phyloP scores from a whole-genome alignment of 2,113 vertebrate genomes.

The Dicentrarchus labrax region DNA sequence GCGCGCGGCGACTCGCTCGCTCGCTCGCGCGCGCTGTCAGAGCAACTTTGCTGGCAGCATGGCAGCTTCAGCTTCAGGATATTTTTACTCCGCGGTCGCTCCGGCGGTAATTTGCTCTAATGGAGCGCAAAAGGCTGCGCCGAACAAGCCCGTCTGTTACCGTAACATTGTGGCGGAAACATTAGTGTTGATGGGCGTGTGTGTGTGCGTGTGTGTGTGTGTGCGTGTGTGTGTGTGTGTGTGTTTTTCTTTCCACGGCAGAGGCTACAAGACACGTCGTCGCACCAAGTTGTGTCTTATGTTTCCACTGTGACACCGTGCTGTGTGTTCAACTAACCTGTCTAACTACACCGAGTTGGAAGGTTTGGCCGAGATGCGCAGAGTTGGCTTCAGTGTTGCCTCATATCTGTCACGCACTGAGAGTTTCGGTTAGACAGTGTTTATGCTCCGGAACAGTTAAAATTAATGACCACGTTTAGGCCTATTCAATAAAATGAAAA shows the following conservation, averaged over 20 bases:
- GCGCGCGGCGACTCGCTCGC: not conserved
- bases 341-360: constrained; percentile 6
- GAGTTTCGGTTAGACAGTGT: not conserved
- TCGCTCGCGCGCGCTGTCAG: constrained; percentile 55
- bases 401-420: not conserved
- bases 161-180: constrained; percentile 67
- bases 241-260: constrained; percentile 57
- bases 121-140: constrained; percentile 55
- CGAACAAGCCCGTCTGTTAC: constrained; percentile 44
- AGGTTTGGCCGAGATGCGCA: not conserved
- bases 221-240: constrained; percentile 8
- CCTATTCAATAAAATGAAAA: not conserved
- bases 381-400: constrained; percentile 13
- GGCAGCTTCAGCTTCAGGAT: constrained; percentile 28
- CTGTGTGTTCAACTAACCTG: not conserved
- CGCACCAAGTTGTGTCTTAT: constrained; percentile 25
- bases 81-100: constrained; percentile 11
- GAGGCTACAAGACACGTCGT: constrained; percentile 49
- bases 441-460: not conserved
- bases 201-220: constrained; percentile 24
- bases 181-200: constrained; percentile 31
- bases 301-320: constrained; percentile 63
- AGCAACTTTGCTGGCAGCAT: constrained; percentile 62
- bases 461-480: not conserved
- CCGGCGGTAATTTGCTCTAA: constrained; percentile 49